These are phyloP conservation scores for Propsilocerus akamusi DNA, from an alignment of 1,140 invertebrate species.

Conservation along the genomic window DNA sequence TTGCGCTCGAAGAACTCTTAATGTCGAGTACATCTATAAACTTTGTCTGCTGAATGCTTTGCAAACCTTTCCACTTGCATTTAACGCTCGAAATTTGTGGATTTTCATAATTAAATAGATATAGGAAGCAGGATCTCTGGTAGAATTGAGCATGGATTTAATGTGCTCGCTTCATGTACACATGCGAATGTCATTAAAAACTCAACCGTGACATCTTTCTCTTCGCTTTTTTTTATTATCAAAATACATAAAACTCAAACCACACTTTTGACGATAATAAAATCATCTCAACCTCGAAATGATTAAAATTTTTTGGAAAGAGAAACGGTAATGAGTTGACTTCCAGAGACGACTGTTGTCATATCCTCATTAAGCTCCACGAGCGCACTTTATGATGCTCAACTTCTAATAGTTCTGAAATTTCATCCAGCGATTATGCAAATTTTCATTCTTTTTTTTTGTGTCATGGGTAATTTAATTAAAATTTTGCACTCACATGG, in stretches of 20 bases:
- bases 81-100: not conserved
- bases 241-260: not conserved
- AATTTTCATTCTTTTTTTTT: not conserved
- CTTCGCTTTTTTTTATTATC: too few relatives aligned
- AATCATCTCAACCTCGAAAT: not conserved
- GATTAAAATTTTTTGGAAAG: not conserved
- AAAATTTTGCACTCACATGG: not conserved
- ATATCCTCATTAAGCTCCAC: not conserved
- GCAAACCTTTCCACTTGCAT: not conserved
- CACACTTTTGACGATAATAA: not conserved
- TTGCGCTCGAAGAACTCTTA: too few relatives aligned
- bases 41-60: slow-evolving; percentile 1
- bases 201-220: too few relatives aligned
- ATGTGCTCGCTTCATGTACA: not conserved
- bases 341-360: not conserved
- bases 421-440: not conserved
- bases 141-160: not conserved
- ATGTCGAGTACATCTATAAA: too few relatives aligned
- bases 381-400: not conserved
- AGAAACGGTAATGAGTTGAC: not conserved
- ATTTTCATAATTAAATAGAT: not conserved
- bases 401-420: not conserved
- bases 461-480: not conserved
- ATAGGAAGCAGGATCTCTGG: not conserved
- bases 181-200: not conserved